phyloP scores from a whole-genome alignment of 2,113 vertebrate genomes.

The Zapus hudsonius region DNA sequence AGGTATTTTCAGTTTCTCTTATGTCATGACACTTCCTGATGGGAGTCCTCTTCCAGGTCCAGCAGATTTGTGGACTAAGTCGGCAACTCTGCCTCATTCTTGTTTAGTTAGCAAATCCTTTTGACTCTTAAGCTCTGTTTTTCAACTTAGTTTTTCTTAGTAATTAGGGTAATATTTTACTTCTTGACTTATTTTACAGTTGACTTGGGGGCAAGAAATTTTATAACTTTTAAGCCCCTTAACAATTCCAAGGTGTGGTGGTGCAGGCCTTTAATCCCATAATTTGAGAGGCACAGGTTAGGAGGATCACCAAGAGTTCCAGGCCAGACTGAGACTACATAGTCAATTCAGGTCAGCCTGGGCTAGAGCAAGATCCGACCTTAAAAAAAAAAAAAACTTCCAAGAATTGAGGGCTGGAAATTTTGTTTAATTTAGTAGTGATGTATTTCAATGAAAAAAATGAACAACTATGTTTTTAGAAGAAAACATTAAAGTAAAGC shows the following conservation, averaged over 20 bases:
- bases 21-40: background rate
- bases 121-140: slow-evolving; percentile 32
- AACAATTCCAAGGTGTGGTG: slow-evolving; percentile 18
- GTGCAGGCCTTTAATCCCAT: too few relatives aligned
- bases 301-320: too few relatives aligned
- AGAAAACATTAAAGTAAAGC: slow-evolving; percentile 31
- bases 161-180: slow-evolving; percentile 36
- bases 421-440: background rate
- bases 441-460: slow-evolving; percentile 32
- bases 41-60: background rate
- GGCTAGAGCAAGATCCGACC: too few relatives aligned
- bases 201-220: slow-evolving; percentile 22
- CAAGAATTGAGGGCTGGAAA: too few relatives aligned
- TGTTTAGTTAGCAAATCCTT: background rate
- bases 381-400: too few relatives aligned
- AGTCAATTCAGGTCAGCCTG: too few relatives aligned
- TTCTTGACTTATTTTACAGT: slow-evolving; percentile 51
- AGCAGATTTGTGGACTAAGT: background rate
- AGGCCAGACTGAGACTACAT: too few relatives aligned
- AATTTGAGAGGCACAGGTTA: too few relatives aligned
- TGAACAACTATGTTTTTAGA: slow-evolving; percentile 38
- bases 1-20: background rate
- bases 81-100: background rate
- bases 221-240: slow-evolving; percentile 15
- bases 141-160: slow-evolving; percentile 38